These are phyloP conservation scores for Grammomys surdaster DNA, from an alignment of 2,113 vertebrate species.

Conservation along the genomic window DNA sequence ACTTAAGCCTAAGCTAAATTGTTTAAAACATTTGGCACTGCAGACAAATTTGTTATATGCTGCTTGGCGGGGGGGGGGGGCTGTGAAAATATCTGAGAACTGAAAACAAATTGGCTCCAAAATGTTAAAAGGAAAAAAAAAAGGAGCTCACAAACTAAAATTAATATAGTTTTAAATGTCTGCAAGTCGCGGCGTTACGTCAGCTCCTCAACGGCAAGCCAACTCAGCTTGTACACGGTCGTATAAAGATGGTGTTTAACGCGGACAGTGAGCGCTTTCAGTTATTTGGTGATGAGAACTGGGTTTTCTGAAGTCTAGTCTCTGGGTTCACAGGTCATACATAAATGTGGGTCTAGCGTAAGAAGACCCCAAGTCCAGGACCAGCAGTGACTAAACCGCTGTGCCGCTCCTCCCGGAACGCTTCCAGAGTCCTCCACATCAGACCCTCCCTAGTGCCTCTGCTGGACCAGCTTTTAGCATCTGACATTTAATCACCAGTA, in stretches of 20 bases:
- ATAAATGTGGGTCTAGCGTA: neutral
- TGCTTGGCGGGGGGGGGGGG: conserved; percentile 27
- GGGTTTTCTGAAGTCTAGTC: neutral
- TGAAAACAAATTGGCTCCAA: conserved; percentile 58
- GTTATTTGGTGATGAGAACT: neutral
- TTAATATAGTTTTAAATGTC: conserved; percentile 71
- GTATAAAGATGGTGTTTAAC: neutral
- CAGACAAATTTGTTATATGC: neutral
- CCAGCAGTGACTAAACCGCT: rapidly evolving
- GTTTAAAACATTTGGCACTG: neutral
- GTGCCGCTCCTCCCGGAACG: rapidly evolving
- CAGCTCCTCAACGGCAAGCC: conserved; percentile 11
- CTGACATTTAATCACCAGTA: neutral
- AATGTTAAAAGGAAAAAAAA: neutral
- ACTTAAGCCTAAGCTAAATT: neutral
- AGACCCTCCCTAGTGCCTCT: neutral
- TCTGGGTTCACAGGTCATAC: neutral
- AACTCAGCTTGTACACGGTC: conserved; percentile 52
- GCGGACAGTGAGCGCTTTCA: neutral
- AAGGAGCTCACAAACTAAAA: conserved; percentile 72
- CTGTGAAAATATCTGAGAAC: conserved; percentile 67
- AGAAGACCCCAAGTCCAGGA: neutral
- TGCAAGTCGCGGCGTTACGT: conserved; percentile 38
- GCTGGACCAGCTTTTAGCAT: neutral
- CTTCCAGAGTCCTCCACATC: neutral